These are phyloP conservation scores for Neodiprion pinetum DNA, from an alignment of 1,140 invertebrate genomes.

Conservation along the genomic window DNA sequence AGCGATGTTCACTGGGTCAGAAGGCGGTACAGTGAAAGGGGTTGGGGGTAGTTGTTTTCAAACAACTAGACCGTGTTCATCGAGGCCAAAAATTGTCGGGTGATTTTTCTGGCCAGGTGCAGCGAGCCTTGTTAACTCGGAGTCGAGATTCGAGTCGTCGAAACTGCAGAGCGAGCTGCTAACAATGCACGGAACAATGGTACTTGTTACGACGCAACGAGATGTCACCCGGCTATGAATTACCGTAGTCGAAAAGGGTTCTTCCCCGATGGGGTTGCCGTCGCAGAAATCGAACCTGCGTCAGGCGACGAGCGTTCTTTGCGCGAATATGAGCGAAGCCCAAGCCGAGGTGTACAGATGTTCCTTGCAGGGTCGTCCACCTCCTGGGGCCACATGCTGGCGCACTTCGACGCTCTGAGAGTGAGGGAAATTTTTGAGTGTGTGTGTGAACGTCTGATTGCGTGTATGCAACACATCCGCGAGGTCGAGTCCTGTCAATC, in stretches of 20 bases:
- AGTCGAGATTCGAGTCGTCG: not conserved
- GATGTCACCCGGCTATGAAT: not conserved
- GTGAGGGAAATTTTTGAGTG: not conserved
- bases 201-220: conserved; percentile 7
- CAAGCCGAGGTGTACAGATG: not conserved
- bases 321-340: not conserved
- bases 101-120: not conserved
- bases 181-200: not conserved
- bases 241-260: not conserved
- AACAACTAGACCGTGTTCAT: too few relatives aligned
- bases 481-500: not conserved
- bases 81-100: not conserved
- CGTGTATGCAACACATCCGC: not conserved
- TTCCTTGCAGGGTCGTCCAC: not conserved
- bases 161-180: not conserved
- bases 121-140: not conserved
- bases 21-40: too few relatives aligned
- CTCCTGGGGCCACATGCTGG: not conserved
- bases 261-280: not conserved
- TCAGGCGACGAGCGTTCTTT: not conserved
- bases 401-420: not conserved
- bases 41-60: too few relatives aligned
- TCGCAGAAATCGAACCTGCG: not conserved
- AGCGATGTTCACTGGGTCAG: too few relatives aligned
- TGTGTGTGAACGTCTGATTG: not conserved